Evolutionary conservation across 2,797 vertebrate genomes (phyloP).

Genomic region (Manis pentadactyla): DNA sequence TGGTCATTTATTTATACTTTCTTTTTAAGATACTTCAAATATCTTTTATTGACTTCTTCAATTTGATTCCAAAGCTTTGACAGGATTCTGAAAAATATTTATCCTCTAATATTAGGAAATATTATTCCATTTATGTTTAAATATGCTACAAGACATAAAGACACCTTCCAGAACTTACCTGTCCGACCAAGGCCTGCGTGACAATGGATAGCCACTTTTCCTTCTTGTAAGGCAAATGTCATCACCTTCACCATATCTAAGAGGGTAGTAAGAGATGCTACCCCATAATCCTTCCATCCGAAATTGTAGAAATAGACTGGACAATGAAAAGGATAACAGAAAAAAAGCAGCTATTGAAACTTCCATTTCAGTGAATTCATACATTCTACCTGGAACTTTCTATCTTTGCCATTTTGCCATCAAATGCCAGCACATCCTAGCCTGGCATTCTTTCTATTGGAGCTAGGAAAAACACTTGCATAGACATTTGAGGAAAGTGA

Average conservation of each 20-base stretch:
- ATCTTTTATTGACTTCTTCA: slow-evolving; percentile 8
- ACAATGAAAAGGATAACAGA: slow-evolving; percentile 75
- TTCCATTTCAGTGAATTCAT: background rate
- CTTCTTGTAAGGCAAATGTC: slow-evolving; percentile 97
- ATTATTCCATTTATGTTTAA: slow-evolving; percentile 2
- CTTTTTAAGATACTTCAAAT: background rate
- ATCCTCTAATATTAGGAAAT: slow-evolving; percentile 2
- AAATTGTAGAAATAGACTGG: slow-evolving; percentile 99
- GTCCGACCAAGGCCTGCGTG: slow-evolving; percentile 98
- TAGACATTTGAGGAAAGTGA: slow-evolving; percentile 43
- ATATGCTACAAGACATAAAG: background rate
- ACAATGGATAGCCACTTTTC: slow-evolving; percentile 96
- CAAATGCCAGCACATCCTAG: background rate
- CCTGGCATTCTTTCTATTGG: background rate
- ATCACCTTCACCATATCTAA: slow-evolving; percentile 99
- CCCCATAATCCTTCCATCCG: slow-evolving; percentile 99
- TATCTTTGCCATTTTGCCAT: background rate
- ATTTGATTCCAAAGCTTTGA: slow-evolving; percentile 2
- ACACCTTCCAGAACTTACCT: slow-evolving; percentile 86
- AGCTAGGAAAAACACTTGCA: slow-evolving; percentile 9
- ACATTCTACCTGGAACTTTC: background rate
- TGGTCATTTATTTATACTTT: background rate
- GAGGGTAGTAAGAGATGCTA: slow-evolving; percentile 96
- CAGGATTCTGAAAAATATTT: slow-evolving; percentile 7
- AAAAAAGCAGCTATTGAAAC: slow-evolving; percentile 45